Base-by-base conservation (phyloP, 2,113 vertebrate species). In the Ptychochromis oligacanthus region DNA sequence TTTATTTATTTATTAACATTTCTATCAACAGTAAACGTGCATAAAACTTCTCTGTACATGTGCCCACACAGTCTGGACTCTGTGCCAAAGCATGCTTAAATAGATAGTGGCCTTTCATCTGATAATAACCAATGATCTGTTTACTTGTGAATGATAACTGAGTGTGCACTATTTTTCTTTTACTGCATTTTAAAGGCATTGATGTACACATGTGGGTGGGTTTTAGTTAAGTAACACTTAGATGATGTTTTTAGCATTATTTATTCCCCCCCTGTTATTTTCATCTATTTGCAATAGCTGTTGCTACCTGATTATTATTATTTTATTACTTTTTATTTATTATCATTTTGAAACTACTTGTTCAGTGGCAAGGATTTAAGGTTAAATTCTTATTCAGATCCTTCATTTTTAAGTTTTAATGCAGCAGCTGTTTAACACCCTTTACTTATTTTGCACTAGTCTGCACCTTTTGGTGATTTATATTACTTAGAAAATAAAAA, bases 41-140 rank as follows among this genome's bases (percentile, higher is more conserved):
- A 34, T 54, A 72, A 72, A 72, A 52, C 6, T 0, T 54, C 65
- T 0, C 46, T 52, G 17, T 8, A 31, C 1, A 0, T 72, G 65
- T 52, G 26, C 67, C 67, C 67, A 54, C 67, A 54, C 46, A 72
- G 67, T 54, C 28, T 72, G 4, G 26, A 72, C 2, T 54, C 20
- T 14, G 67, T 72, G 26, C 46, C 18, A 54, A 72, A 72, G 46
- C 26, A 7, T 72, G 67, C 26, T 72, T 72, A 54, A 54, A 54
- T 34, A 72, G 67, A 72, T 67, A 49, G 22, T 1, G 3, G 40
- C 64, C 64, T 49, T 67, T 67, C 64, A 67, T 67, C 64, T 67
- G 64, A 67, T 72, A 72, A 72, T 46, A n/a, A 24, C 67, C 67
- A 72, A 31, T 54, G 46, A 72, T 54, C 67, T 72, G 67, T 72